Base-by-base conservation (phyloP, 2,113 vertebrate genomes). In the Nothocercus nigrocapillus region DNA sequence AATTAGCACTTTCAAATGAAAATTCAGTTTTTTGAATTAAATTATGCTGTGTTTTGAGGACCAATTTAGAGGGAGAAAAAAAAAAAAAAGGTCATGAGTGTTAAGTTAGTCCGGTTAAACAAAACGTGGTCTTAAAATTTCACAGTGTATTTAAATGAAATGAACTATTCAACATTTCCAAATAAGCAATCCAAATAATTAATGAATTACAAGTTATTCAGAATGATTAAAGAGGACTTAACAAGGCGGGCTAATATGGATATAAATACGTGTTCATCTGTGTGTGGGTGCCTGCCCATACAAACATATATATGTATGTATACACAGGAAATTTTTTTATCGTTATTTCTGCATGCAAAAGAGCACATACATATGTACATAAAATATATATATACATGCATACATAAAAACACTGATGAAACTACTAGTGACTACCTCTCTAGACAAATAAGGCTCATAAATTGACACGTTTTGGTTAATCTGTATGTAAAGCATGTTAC, bases 381-480 rank as follows among this genome's bases (percentile, higher is more conserved):
- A 54, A 54, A 54, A 18, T 22, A 24, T 12, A 25, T 38, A 13
- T 28, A 34, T 3, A 59, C 7, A 45, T 17, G 78, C 40, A 66
- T 32, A 61, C 67, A 63, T 91, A 89, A 94, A 97, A 88, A 59
- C 80, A n/a, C 62, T 91, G 85, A 85, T 93, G 61, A 95, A 97
- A 84, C 70, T 93, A 59, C 77, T 58, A 73, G 94, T 88, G 96
- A 82, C 94, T 95, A 88, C 86, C 83, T 97, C 95, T 95, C 78
- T 91, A 97, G 89, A 92, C 72, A 95, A 97, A 79, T 72, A 74
- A 85, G 73, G 36, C 92, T 96, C 88, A 64, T 97, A 96, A 98
- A 96, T 94, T 94, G 96, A 96, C 96, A 94, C 85, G 88, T 97
- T 98, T 95, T 91, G 89, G 89, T 96, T 96, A 94, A 97, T 97